Evolutionary conservation across 1,140 invertebrate species (phyloP), one percentile per base, ranked within the genome.

Genomic region (Heliconius hewitsoni): DNA sequence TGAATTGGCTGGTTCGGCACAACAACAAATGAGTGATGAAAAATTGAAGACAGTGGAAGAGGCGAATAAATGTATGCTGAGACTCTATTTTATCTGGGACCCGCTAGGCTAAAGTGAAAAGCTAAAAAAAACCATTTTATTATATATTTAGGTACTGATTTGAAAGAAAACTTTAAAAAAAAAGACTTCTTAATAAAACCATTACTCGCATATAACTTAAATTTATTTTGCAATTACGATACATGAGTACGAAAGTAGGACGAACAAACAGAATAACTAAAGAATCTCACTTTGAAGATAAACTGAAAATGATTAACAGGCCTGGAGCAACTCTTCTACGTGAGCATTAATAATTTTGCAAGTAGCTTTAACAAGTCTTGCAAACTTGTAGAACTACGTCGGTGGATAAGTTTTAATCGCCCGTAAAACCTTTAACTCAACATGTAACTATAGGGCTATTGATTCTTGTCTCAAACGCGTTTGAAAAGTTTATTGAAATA

Each of bases 341-440:
- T 30, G 73, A 74, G 42, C 55, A 55, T 39, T 66, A 75, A 75
- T 75, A 75, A 75, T 66, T 75, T 60, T 55, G 34, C 55, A 66
- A 75, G 55, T 66, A 66, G 42, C 55, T 66, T 75, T 75, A 66
- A 66, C 55, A 75, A 75, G 74, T 75, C 55, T 19, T 37, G 23
- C 27, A 8, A 75, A 75, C 52, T 75, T 37, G 34, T 37, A 37
- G 34, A 37, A 37, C 34, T 37, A 37, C 34, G 34, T 8, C 5
- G 5, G 6, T 1, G 34, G 34, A 75, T 39, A 60, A 75, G 34
- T 75, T 75, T 75, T 75, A 75, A 75, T 75, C 74, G 55, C 52
- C 27, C 34, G 13, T 75, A 60, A 66, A 75, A 75, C 74, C 74
- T 75, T 75, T 16, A 60, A 75, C 34, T 37, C 34, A 37, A 37